Base-by-base conservation (phyloP, 2,113 vertebrate species). In the Amazona guildingii region DNA sequence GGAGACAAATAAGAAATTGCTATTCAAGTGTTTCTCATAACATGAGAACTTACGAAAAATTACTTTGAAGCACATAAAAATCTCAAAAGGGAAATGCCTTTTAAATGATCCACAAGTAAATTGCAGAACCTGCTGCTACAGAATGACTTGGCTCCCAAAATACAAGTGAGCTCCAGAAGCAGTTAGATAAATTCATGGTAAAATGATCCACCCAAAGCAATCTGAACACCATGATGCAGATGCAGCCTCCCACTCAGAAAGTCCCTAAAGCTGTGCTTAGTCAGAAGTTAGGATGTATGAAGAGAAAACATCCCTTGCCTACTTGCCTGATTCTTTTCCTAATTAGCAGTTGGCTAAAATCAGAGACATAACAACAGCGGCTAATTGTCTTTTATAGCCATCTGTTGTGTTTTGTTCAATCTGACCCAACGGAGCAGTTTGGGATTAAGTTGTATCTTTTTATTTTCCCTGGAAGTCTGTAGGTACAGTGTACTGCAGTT, bases 331-430 rank as follows among this genome's bases (percentile, higher is more conserved):
- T 86, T 88, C n/a, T 90, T 85, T 67, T 92, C 83, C 72, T 88
- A 84, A 70, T 93, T 74, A 92, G 35, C 46, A 51, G 35, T 62
- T 92, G 73, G 54, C 72, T 92, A 77, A 90, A 74, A 90, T 77
- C n/a, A 77, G 48, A 82, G 70, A 41, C 20, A 16, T 43, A 43
- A 43, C 74, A 88, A 81, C 59, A 83, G 77, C 0, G 0, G 64
- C 61, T 93, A 83, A 88, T 93, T 80, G 67, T 83, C 59, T 88
- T 87, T 94, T 83, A 55, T 57, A 83, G 67, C n/a, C 79, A 80
- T 86, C 59, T 94, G 70, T 68, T 54, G 28, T 57, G 54, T 78
- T 90, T 83, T 59, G 59, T 66, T 51, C 57, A 24, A 61, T 35
- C 52, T 83, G 43, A 63, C 52, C 70, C 52, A 67, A 35, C 28